Base-by-base conservation (phyloP, 2,888 invertebrate genomes). In the Cataglyphis albicans region DNA sequence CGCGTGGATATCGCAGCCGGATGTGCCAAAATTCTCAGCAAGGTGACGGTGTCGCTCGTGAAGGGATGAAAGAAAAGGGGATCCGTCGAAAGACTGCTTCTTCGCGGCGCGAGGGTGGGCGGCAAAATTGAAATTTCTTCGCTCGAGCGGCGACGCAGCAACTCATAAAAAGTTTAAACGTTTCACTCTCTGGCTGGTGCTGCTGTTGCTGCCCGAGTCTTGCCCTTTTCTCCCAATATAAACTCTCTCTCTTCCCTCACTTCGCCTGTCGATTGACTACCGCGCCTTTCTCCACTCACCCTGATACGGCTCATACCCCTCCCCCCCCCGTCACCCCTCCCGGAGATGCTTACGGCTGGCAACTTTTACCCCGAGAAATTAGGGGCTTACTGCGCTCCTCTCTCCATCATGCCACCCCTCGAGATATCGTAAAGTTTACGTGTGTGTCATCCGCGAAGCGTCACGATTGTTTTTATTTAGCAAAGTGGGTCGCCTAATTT, bases 151-250 rank as follows among this genome's bases (percentile, higher is more conserved):
- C 93, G 94, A 93, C 93, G 94, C 93, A 93, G 93, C 93, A 94
- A 94, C 93, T 94, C 94, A 93, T 94, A 94, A 94, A 94, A 94
- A 94, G 94, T 94, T 93, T 94, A 94, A 94, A 94, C 94, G 94
- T 92, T 93, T 90, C 89, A 90, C 89, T 90, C 90, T 87, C 90
- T 85, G 84, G 81, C 82, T 84, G 88, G 91, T 89, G 90, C 78
- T 78, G 90, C 90, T 91, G 93, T 91, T 90, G 92, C 91, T 88
- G 84, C 83, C 89, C 88, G 87, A 88, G 87, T 83, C 88, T 90
- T 86, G 86, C 90, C 90, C 89, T 90, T 59, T 87, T 88, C 91
- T 90, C 90, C 88, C 93, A 92, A 93, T 93, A 93, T 93, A 93
- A 93, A 93, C 92, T 92, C 92, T 88, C 90, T 88, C 87, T 85